Percentiles rank a stretch among this genome's conserved stretches.
These are phyloP conservation scores for Scaptomyza tumidula DNA, from an alignment of 2,888 invertebrate genomes.

Conservation along the genomic window DNA sequence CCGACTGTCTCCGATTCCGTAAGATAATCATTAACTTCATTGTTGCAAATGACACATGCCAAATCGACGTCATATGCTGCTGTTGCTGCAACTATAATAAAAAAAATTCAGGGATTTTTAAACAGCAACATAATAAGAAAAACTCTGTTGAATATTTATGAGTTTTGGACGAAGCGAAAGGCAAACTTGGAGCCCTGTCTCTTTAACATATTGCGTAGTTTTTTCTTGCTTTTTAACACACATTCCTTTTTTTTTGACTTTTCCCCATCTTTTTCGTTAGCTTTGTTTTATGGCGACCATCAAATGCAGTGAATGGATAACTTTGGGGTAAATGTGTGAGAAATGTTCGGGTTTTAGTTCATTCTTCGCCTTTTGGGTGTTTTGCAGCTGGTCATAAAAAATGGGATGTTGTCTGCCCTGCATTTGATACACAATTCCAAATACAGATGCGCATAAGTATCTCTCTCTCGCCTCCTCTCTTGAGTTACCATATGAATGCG, in stretches of 20 bases:
- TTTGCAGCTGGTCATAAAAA: conserved; percentile 62
- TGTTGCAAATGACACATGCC: conserved; percentile 67
- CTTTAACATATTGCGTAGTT: conserved; percentile 67
- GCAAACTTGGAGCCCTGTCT: conserved; percentile 14
- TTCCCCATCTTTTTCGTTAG: conserved; percentile 1
- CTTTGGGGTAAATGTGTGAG: conserved; percentile 19
- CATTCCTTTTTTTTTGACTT: conserved; percentile 32
- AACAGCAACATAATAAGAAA: conserved; percentile 11
- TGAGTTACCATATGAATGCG: conserved; percentile 36
- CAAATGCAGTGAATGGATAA: conserved; percentile 61
- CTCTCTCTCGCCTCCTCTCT: conserved; percentile 3
- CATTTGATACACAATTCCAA: conserved; percentile 15
- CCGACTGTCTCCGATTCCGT: neutral
- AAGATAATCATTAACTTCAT: conserved; percentile 69
- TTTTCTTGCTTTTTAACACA: conserved; percentile 17
- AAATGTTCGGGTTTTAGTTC: conserved; percentile 16
- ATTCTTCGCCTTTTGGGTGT: neutral
- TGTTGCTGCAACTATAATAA: conserved; percentile 20
- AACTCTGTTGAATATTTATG: conserved; percentile 46
- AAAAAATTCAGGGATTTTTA: conserved; percentile 9
- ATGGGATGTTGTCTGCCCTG: conserved; percentile 46
- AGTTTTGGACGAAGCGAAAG: neutral
- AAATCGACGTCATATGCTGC: conserved; percentile 51
- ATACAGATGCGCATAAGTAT: conserved; percentile 52
- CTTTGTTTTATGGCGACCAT: conserved; percentile 51